A percentile compares a stretch with the other conserved stretches of the same genome.
Evolutionary conservation across 2,113 vertebrate genomes (phyloP).

Genomic region (Addax nasomaculatus): DNA sequence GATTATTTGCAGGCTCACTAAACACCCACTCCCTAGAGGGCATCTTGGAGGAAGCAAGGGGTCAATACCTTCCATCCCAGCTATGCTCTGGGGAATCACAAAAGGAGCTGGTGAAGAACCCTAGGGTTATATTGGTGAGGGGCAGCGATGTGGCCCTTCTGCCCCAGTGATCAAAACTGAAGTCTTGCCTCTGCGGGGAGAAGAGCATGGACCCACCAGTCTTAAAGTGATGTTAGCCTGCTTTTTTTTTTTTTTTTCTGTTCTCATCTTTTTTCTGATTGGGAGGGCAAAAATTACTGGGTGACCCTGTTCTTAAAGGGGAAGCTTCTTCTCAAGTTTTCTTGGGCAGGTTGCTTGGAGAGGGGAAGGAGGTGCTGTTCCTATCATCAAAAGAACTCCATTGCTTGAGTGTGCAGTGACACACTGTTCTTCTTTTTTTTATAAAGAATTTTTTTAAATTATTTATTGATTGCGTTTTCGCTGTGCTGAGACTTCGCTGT

Average conservation of each 20-base stretch:
- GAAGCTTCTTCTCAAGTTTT: not conserved
- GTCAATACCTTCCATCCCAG: not conserved
- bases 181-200: not conserved
- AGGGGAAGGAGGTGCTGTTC: not conserved
- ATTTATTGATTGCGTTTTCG: rapidly evolving
- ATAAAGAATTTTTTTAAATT: rapidly evolving
- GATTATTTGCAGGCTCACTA: not conserved
- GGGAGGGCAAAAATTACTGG: not conserved
- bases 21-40: not conserved
- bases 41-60: not conserved
- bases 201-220: not conserved
- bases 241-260: not conserved
- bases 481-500: not conserved
- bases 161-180: not conserved
- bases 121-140: not conserved
- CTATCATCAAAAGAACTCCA: not conserved
- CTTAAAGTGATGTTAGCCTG: not conserved
- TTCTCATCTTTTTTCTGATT: not conserved
- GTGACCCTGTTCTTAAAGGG: not conserved
- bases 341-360: not conserved
- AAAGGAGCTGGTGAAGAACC: not conserved
- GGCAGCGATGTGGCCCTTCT: not conserved
- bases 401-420: not conserved
- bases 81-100: not conserved
- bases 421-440: not conserved